Base-by-base conservation (phyloP, 2,888 invertebrate genomes). In the Plebejus argus region DNA sequence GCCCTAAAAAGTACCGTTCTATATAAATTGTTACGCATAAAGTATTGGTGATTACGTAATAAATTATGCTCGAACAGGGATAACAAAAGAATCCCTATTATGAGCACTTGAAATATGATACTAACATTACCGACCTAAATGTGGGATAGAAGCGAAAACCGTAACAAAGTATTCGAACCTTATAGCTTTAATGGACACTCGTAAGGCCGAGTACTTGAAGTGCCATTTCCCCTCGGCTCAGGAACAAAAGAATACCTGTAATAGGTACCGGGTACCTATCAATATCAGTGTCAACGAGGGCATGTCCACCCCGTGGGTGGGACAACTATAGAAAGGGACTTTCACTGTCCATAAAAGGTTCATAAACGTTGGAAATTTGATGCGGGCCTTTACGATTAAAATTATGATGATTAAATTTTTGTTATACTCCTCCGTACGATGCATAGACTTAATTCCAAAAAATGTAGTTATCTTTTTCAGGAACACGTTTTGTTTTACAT, bases 101-200 rank as follows among this genome's bases (percentile, higher is more conserved):
- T 33, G 61, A 66, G 5, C 66, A 28, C 28, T 66, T 66, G 66
- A 66, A 66, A 28, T 33, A 66, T 66, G 66, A 66, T 61, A 61
- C 23, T 61, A 61, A 61, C 61, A 61, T 23, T 23, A 23, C 61
- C 23, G 23, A 61, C 5, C 61, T 61, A 0, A 61, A 61, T 61
- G 12, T 23, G 12, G 61, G 61, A 12, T 58, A 20, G 58, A 58
- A 39, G 33, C 3, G 35, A 71, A 70, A 39, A 20, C n/a, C 87
- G 91, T 92, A 92, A 90, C 91, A 86, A 81, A 87, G 85, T 87
- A 89, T 81, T 89, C 90, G 86, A 86, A 86, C 83, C 84, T 85
- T n/a, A n/a, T n/a, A 71, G 71, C 84, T 83, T 87, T 92, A 92
- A 92, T 92, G 92, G 92, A 91, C 92, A 89, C 91, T 91, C 88